Evolutionary conservation across 35 echinoderm and acorn worm genomes (phyloP).

Genomic region (Acanthaster planci): DNA sequence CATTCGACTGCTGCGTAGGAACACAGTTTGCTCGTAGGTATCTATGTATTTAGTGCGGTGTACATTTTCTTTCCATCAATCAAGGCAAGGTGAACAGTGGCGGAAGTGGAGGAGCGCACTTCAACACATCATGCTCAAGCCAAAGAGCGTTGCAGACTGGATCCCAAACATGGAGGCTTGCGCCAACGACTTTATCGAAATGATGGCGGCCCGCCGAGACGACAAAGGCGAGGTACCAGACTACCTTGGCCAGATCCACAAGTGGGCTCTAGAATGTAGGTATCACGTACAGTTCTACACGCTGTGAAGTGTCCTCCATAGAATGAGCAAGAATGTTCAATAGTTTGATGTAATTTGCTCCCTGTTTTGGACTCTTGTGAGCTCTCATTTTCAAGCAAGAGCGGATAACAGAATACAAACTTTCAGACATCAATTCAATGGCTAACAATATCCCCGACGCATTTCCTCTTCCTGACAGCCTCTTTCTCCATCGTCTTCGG

Average conservation of each 20-base stretch:
- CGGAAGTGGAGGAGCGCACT: constrained; percentile 61
- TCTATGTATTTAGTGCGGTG: no score
- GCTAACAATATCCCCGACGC: background rate
- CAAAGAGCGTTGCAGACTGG: constrained; percentile 59
- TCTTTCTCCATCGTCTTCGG: constrained; percentile 65
- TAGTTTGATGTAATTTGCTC: no score
- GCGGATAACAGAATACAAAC: no score
- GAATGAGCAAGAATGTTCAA: no score
- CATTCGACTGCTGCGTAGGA: no score
- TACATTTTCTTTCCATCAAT: background rate
- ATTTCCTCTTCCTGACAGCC: constrained; percentile 49
- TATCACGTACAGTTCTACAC: no score
- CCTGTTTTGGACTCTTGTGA: no score
- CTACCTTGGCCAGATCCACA: constrained; percentile 71
- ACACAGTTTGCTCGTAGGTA: no score
- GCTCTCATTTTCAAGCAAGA: no score
- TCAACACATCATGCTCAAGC: constrained; percentile 77
- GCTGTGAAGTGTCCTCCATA: no score
- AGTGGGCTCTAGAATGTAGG: constrained; percentile 94
- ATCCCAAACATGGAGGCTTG: constrained; percentile 72
- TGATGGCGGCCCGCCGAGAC: constrained; percentile 51
- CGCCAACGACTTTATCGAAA: constrained; percentile 69
- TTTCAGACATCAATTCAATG: no score
- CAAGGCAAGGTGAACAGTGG: constrained; percentile 92
- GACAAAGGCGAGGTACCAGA: constrained; percentile 75